A percentile compares a stretch with the other conserved stretches of the same genome.
These are phyloP conservation scores for Strix uralensis DNA, from an alignment of 2,113 vertebrate genomes.

Conservation along the genomic window DNA sequence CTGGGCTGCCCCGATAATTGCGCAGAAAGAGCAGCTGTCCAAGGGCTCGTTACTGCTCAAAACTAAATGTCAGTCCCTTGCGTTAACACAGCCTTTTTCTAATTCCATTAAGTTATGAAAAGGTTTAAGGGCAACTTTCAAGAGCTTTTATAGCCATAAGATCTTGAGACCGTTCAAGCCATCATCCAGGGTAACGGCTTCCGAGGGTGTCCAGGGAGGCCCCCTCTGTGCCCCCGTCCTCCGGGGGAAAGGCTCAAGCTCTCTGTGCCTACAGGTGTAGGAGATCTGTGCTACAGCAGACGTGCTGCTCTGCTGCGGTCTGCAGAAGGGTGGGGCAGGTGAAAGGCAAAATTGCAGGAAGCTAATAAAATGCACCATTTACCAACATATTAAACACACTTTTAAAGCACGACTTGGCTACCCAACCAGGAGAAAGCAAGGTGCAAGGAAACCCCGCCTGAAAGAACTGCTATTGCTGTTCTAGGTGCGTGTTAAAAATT, in stretches of 20 bases:
- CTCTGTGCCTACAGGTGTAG: accelerated
- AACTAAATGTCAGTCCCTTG: neutral
- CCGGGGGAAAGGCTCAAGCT: accelerated
- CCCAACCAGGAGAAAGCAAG: neutral
- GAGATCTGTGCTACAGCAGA: neutral
- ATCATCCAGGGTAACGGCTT: neutral
- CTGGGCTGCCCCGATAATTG: neutral
- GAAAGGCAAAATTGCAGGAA: neutral
- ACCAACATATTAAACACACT: neutral
- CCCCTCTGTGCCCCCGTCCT: neutral
- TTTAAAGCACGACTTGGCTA: neutral
- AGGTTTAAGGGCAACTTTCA: neutral
- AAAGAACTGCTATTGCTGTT: neutral
- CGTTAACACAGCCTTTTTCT: neutral
- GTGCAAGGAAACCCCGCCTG: neutral
- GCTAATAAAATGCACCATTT: neutral
- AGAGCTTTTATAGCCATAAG: neutral
- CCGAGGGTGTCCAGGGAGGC: neutral
- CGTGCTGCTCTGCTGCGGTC: neutral
- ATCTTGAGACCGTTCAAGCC: neutral
- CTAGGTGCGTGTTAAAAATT: neutral
- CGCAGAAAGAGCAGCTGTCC: neutral
- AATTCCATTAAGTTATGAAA: neutral
- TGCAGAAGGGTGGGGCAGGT: neutral
- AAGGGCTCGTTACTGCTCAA: neutral